Evolutionary conservation across 2,888 invertebrate species (phyloP), one percentile per base, ranked within the genome.

Genomic region (Portevinia maculata): DNA sequence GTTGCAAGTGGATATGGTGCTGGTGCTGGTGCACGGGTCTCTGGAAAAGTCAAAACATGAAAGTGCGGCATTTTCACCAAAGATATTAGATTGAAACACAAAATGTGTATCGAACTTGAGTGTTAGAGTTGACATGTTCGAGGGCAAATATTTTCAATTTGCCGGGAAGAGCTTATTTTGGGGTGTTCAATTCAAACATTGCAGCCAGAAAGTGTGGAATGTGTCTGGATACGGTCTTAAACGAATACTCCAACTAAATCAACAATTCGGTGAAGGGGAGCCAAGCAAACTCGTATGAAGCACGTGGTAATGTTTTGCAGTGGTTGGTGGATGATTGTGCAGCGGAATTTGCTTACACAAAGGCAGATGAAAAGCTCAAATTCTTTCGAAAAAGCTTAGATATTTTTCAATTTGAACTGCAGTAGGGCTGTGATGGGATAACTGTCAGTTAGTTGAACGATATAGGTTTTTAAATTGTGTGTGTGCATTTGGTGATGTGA

Each of bases 281-380:
- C 13, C 11, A 17, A 1, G 1, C 9, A 46, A 55, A 55, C 69
- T 1, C 48, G 69, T 69, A 28, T 53, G 69, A 46, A 69, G 69
- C 69, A 69, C 69, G 69, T 69, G 69, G 69, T 24, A 9, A 8
- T 46, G 32, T 8, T 52, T 32, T 34, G 28, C 24, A 48, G 17
- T 19, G 41, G 21, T 46, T 21, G 17, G 19, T 46, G n/a, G 44
- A 41, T 44, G 17, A 8, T 13, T 32, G 32, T 32, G 53, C 30
- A 44, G 65, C 13, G 41, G 13, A 19, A 37, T 34, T 37, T 48
- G 15, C n/a, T 48, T 41, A 0, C 7, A 13, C 11, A 17, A 21
- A 19, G 44, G 11, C 1, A 32, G 11, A 4, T 8, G 2, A 13
- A 60, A 46, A 60, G 59, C 59, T 60, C 8, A 41, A 7, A 15